Base-by-base conservation (phyloP, 1,140 invertebrate species). In the Orius insidiosus region DNA sequence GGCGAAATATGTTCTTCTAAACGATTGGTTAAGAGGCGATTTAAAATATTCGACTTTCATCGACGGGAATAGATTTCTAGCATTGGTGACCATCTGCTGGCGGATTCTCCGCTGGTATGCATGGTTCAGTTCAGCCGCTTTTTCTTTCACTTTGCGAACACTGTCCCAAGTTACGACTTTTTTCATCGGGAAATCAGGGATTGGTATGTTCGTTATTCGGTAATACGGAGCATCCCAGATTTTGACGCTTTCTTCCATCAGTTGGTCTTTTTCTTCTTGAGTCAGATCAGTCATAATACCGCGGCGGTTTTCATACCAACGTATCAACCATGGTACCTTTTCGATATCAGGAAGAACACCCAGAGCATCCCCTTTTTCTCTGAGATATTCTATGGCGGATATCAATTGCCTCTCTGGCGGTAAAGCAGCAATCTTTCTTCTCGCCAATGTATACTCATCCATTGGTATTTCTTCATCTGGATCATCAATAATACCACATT, bases 21-120 rank as follows among this genome's bases (percentile, higher is more conserved):
- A 45, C 5, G 24, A 11, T 13, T 44, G 43, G 18, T 47, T 51
- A n/a, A 47, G 19, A 15, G 38, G 32, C 16, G 35, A 35, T 15
- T 44, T 18, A 13, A 43, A 47, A 37, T 51, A 38, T 31, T 51
- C 49, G 36, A 35, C 24, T 24, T 36, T 47, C 19, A 44, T 37
- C 1, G 49, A 33, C 16, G 49, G 45, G 15, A 47, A 51, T 2
- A 40, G 37, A 14, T 51, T 46, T 19, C 46, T 36, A 13, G 49
- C 49, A 24, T 51, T 51, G 18, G 42, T 38, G 9, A 51, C 45
- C 16, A 51, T 24, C 13, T 38, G 18, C 18, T 51, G 49, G n/a
- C 40, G 46, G 6, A 50, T 16, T 4, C 7, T 14, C 11, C 43
- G 33, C 3, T 46, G 37, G 19, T 41, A 35, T 32, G 46, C 33